A percentile compares a stretch with the other conserved stretches of the same genome.
phyloP scores from a whole-genome alignment of 2,797 vertebrate species.

The Pipistrellus pygmaeus region DNA sequence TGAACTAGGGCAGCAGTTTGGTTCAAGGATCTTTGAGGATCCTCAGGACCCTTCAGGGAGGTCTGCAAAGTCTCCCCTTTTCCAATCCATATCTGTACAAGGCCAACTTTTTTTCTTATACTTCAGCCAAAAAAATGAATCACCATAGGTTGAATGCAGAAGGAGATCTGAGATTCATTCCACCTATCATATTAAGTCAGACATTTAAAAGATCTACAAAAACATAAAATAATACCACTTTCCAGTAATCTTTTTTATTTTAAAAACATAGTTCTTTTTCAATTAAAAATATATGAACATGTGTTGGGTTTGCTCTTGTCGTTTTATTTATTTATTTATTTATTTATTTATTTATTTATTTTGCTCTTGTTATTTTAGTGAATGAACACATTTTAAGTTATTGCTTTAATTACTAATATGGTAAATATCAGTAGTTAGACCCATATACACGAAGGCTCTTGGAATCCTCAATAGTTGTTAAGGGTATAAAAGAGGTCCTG shows the following conservation, averaged over 20 bases:
- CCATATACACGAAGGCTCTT: neutral
- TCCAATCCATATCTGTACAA: neutral
- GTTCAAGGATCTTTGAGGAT: neutral
- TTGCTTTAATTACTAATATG: neutral
- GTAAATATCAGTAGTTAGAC: neutral
- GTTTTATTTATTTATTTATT: neutral
- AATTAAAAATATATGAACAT: neutral
- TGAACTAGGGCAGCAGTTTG: neutral
- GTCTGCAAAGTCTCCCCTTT: conserved; percentile 21
- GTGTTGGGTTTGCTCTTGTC: neutral
- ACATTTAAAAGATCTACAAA: conserved; percentile 22
- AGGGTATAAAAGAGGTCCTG: neutral
- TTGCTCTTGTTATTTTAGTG: conserved; percentile 25
- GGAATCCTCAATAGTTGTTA: neutral
- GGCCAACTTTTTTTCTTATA: neutral
- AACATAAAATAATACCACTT: neutral
- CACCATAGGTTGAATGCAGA: neutral
- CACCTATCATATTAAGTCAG: neutral
- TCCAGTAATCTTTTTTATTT: neutral
- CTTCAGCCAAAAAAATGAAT: neutral
- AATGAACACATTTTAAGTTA: conserved; percentile 24
- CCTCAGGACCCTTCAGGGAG: neutral
- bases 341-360: no score
- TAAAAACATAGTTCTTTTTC: conserved; percentile 34
- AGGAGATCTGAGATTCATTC: neutral